Base-by-base conservation (phyloP, 2,113 vertebrate genomes). In the Istiophorus platypterus region DNA sequence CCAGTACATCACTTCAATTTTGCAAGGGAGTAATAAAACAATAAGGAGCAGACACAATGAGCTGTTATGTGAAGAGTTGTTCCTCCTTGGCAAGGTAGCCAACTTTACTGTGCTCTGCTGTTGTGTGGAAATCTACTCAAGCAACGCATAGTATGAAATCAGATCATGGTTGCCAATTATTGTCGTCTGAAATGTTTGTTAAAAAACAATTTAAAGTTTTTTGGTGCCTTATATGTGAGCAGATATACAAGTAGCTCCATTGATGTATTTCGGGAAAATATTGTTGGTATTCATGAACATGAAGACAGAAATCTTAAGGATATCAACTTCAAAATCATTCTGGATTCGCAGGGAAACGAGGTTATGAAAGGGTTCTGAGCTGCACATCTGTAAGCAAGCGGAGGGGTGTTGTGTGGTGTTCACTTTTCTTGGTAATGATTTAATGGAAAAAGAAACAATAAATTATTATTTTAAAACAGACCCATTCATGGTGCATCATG, bases 361-460 rank as follows among this genome's bases (percentile, higher is more conserved):
- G 34, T 54, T 47, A 34, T 41, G 11, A 68, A 82, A 76, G 12
- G 31, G 59, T 78, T 86, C 39, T 56, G 79, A 77, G 81, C 69
- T 77, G 79, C 84, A 89, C 87, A 87, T 89, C 80, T 91, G 84
- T 56, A 68, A 58, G 68, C 24, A 51, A 29, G 58, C 57, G 63
- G 66, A 76, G 39, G 54, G 45, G 45, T 64, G 80, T 83, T 85
- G 54, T 72, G 84, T 59, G 37, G 72, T n/a, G 17, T 54, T 65
- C 13, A 68, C 58, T 65, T 72, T 37, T 37, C 49, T 86, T 34
- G 41, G 24, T 56, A 64, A 80, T 83, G 70, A 85, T 80, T 89
- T 87, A 78, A 52, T 73, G 37, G 3, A 34, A 34, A 3, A 34
- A 34, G 6, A 3, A 42, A 61, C 52, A 65, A 77, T 45, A 56